Base-by-base conservation (phyloP, 2,797 vertebrate genomes). In the Protosalanx chinensis region DNA sequence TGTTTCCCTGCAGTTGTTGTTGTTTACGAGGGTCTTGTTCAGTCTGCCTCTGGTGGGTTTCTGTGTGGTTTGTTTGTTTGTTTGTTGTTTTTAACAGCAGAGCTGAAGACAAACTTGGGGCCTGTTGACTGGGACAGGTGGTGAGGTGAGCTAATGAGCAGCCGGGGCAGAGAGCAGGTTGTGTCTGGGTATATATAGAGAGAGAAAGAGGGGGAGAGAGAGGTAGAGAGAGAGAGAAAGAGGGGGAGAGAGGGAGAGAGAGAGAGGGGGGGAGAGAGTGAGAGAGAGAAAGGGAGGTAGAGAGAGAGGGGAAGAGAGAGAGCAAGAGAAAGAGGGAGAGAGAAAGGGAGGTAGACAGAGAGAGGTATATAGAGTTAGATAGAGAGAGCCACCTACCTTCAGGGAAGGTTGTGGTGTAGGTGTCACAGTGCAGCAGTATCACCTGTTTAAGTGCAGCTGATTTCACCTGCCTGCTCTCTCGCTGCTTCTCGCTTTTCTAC, bases 111-210 rank as follows among this genome's bases (percentile, higher is more conserved):
- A 69, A 63, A 56, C 72, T 30, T 29, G 67, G 70, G 29, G 32
- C 68, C n/a, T 66, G 64, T 71, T 79, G 77, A 79, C 79, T 73
- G 64, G 62, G 64, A 23, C 62, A n/a, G 20, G 60, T 63, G 41
- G 10, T 73, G 79, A 84, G 81, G 77, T 37, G 71, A 81, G 74
- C 77, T 86, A 88, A 90, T 85, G 78, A 88, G 83, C 80, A 64
- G 72, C 75, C 77, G 84, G 74, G 72, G 51, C 77, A 73, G 71
- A 71, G 76, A 79, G 81, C 4, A 23, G 67, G 57, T 58, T 56
- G 51, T 5, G 51, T n/a, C 59, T 82, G 70, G 79, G 69, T 88
- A 27, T 61, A 27, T 27, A 20, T 72, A 30, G 56, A 65, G 73
- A 75, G 67, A 66, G 13, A 27, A 13, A 32, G 2, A 46, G 18